Percentiles rank a stretch among this genome's conserved stretches.
phyloP scores from a whole-genome alignment of 2,888 invertebrate species.

The Piscicola geometra region DNA sequence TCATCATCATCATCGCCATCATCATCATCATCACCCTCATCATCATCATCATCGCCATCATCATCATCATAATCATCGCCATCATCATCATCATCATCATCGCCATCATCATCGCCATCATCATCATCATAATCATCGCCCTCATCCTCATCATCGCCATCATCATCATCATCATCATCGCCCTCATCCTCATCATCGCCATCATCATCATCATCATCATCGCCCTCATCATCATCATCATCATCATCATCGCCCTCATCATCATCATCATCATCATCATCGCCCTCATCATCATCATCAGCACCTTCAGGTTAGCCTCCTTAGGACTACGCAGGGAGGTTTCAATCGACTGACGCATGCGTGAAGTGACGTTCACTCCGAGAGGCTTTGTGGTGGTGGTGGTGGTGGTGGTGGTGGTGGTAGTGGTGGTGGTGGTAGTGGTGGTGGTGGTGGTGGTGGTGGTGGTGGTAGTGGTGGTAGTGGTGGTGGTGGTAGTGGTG shows the following conservation, averaged over 20 bases:
- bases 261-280: too few species aligned
- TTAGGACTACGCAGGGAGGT: background rate
- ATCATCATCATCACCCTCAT: too few species aligned
- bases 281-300: too few species aligned
- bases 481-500: background rate
- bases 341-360: constrained; percentile 8
- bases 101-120: too few species aligned
- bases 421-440: background rate
- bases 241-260: too few species aligned
- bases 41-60: too few species aligned
- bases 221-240: too few species aligned
- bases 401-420: background rate
- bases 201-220: background rate
- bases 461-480: background rate
- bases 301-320: background rate
- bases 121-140: too few species aligned
- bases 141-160: background rate
- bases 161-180: background rate
- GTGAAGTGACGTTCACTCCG: background rate
- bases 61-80: too few species aligned
- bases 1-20: too few species aligned
- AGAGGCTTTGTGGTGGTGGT: constrained; percentile 13
- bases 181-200: background rate
- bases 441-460: background rate
- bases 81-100: too few species aligned